phyloP scores from a whole-genome alignment of 2,888 invertebrate species.

The Tetragonisca angustula region DNA sequence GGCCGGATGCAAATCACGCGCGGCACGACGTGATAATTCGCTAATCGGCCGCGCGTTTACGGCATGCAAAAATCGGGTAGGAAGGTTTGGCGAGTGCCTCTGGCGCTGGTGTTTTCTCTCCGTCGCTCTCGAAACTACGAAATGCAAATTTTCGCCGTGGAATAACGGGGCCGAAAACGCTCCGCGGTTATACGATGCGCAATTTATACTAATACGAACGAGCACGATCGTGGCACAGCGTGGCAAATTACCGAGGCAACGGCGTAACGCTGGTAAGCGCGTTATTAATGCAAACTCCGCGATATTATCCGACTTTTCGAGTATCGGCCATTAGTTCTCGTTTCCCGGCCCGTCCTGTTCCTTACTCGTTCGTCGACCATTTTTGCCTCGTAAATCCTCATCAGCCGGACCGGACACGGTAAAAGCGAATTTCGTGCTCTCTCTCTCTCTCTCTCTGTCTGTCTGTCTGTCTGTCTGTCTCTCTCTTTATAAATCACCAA shows the following conservation, averaged over 20 bases:
- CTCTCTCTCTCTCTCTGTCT: not conserved
- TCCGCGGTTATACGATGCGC: not conserved
- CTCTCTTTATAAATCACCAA: conserved; percentile 34
- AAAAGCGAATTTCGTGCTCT: conserved; percentile 26
- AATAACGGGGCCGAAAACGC: conserved; percentile 11
- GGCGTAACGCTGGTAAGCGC: conserved; percentile 38
- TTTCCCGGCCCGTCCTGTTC: conserved; percentile 18
- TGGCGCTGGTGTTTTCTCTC: not conserved
- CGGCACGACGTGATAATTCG: conserved; percentile 32
- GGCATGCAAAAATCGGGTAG: conserved; percentile 22
- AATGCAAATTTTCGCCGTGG: conserved; percentile 25
- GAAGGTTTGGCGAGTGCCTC: not conserved
- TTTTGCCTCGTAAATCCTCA: conserved; percentile 55
- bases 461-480: too few relatives aligned
- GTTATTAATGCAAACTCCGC: conserved; percentile 36
- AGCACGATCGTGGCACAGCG: conserved; percentile 4
- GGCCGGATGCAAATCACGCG: conserved; percentile 11
- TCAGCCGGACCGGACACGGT: conserved; percentile 22
- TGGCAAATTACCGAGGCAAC: conserved; percentile 35
- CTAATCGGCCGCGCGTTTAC: conserved; percentile 25
- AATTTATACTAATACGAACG: conserved; percentile 46
- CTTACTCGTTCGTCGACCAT: conserved; percentile 6
- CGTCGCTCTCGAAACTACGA: not conserved
- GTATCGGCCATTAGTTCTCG: conserved; percentile 52
- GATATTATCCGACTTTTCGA: conserved; percentile 52